Evolutionary conservation across 30 jellyfish, hydroid and myxozoan genomes (phyloP), one percentile per base, ranked within the genome.

Genomic region (Rhopilema esculentum): DNA sequence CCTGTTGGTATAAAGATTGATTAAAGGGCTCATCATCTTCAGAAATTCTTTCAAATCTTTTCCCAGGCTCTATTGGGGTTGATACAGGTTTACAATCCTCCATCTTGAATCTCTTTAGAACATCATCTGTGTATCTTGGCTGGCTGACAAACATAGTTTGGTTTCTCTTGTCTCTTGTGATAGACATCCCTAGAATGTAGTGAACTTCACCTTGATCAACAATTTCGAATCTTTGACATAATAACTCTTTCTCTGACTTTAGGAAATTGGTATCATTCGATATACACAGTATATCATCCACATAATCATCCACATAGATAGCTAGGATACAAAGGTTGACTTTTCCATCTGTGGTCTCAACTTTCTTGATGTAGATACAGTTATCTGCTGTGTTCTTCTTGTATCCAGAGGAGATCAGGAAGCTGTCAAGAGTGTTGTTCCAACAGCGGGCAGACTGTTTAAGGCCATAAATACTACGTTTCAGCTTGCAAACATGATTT

Each of bases 81-180:
- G 92, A 69, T 24, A 83, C 86, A 30, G 86, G 33, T 75, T 71
- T 69, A 66, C 92, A 83, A 22, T 83, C 86, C n/a, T 69, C 78
- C 92, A 83, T 83, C 4, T 0, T 48, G 30, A 32, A 83, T 7
- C 78, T 24, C 24, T 83, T 33, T 31, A 83, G 28, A 23, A 83
- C 18, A 31, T 26, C 17, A 49, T 69, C 78, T 19, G 69, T 30
- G 49, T 48, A 83, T 16, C 29, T 51, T 51, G 20, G 32, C 48
- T 83, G 92, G 28, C 75, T 63, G 2, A 83, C 30, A 27, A 32
- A 25, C 80, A 61, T 0, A 9, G 49, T 23, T 28, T 65, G 51
- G 1, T 50, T 69, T 49, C 72, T 72, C 27, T 16, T 16, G 28
- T 72, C 53, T 26, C 87, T 9, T 63, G 27, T 79, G 64, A 79